Percentiles rank a stretch among this genome's conserved stretches.
These are phyloP conservation scores for Neotoxoptera formosana DNA, from an alignment of 1,140 invertebrate genomes.

Conservation along the genomic window DNA sequence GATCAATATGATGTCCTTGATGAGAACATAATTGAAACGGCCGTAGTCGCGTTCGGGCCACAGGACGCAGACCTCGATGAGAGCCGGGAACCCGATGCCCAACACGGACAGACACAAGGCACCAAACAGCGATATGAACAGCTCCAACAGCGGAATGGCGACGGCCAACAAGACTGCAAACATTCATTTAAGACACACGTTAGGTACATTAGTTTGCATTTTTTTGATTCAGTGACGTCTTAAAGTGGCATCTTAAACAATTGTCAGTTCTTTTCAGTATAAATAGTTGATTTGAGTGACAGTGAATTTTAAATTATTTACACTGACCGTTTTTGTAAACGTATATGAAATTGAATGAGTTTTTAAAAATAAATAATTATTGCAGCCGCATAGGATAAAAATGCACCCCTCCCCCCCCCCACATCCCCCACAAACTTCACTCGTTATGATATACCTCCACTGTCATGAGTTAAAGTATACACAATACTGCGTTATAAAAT, in stretches of 20 bases:
- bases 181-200: background rate
- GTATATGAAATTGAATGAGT: no score
- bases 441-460: background rate
- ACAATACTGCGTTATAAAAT: background rate
- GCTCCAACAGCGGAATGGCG: conserved; percentile 77
- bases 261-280: no score
- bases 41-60: conserved; percentile 67
- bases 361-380: background rate
- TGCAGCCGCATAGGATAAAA: background rate
- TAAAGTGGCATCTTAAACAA: no score
- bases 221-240: background rate
- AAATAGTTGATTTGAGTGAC: no score
- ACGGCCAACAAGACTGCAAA: conserved; percentile 76
- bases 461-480: background rate
- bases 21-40: conserved; percentile 63
- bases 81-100: conserved; percentile 82
- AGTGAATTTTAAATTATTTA: no score
- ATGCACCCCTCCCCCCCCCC: background rate
- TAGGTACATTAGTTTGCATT: background rate
- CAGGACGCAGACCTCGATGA: conserved; percentile 76
- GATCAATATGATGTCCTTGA: conserved; percentile 77
- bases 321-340: no score
- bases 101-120: conserved; percentile 81
- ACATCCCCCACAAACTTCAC: background rate
- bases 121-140: conserved; percentile 86